Evolutionary conservation across 2,888 invertebrate genomes (phyloP), one percentile per base, ranked within the genome.

Genomic region (Pecten maximus): DNA sequence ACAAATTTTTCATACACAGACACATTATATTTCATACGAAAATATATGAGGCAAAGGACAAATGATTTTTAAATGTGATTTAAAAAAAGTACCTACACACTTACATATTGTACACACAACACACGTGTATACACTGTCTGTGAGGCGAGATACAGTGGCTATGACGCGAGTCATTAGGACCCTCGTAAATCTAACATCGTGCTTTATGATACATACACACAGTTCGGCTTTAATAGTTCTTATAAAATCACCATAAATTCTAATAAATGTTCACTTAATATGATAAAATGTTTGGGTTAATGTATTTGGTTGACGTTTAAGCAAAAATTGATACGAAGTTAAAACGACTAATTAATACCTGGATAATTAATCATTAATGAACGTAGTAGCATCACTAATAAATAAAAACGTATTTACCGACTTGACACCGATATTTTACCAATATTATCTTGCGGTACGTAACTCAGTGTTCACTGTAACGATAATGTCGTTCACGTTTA

Each of bases 171-270:
- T 74, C 35, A 35, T 74, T 74, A 74, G 74, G 60, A 15, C 12
- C 54, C 54, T 54, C 54, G 74, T 35, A 74, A 74, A 74, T 74
- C 35, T 74, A 28, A 6, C 74, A 74, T 35, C 2, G 28, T 10
- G 28, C 10, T 35, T 35, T 74, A 74, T 74, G 74, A 28, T 74
- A 74, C 74, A 74, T 28, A 28, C 35, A 74, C 35, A 74, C 35
- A 28, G 74, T 35, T 74, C 28, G 23, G 16, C 35, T 74, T 74
- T 74, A 74, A 74, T 35, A 35, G 74, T 74, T 8, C 74, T 74
- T 35, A 35, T 74, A 74, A 74, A 74, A 35, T 74, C 74, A 54
- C 23, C 35, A 74, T 74, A 74, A 74, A 74, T 74, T 74, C 35
- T 74, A 74, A 74, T 74, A 74, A 74, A 74, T 35, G 28, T 35